These are phyloP conservation scores for Teleiodes luculella DNA, from an alignment of 2,888 invertebrate species.

Conservation along the genomic window DNA sequence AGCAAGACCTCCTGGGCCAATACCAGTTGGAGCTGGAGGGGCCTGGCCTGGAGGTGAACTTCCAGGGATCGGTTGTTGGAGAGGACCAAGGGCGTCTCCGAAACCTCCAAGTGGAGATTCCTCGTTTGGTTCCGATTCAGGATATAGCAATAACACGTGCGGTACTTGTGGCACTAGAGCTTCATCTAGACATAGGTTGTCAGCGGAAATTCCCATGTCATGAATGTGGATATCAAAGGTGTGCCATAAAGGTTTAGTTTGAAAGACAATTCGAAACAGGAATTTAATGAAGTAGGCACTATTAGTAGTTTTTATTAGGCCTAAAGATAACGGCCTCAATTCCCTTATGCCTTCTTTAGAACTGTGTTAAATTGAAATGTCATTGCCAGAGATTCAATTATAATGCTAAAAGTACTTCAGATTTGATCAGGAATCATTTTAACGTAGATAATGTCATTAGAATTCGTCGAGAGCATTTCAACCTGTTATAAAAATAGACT, in stretches of 20 bases:
- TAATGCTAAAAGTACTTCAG: background rate
- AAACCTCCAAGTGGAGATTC: slow-evolving; percentile 85
- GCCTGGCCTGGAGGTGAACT: slow-evolving; percentile 84
- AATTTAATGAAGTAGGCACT: slow-evolving; percentile 27
- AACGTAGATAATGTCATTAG: background rate
- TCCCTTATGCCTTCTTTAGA: slow-evolving; percentile 55
- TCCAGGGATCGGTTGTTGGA: slow-evolving; percentile 78
- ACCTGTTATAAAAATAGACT: slow-evolving; percentile 28
- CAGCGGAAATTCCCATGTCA: slow-evolving; percentile 74
- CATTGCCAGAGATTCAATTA: slow-evolving; percentile 5
- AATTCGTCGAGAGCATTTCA: slow-evolving; percentile 7
- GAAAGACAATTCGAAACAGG: slow-evolving; percentile 24
- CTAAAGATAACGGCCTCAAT: slow-evolving; percentile 57
- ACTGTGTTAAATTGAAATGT: slow-evolving; percentile 28
- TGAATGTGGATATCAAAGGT: slow-evolving; percentile 46
- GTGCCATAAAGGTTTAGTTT: slow-evolving; percentile 43
- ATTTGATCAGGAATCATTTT: slow-evolving; percentile 28
- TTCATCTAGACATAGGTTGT: slow-evolving; percentile 70
- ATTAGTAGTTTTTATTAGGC: slow-evolving; percentile 53
- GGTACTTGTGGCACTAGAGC: slow-evolving; percentile 83
- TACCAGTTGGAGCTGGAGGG: slow-evolving; percentile 79
- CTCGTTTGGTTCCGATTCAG: slow-evolving; percentile 90
- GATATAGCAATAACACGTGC: slow-evolving; percentile 89
- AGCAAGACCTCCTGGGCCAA: slow-evolving; percentile 66
- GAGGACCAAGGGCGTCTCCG: slow-evolving; percentile 72